Evolutionary conservation across 2,888 invertebrate species (phyloP), one percentile per base, ranked within the genome.

Genomic region (Leptinotarsa tumamoca): DNA sequence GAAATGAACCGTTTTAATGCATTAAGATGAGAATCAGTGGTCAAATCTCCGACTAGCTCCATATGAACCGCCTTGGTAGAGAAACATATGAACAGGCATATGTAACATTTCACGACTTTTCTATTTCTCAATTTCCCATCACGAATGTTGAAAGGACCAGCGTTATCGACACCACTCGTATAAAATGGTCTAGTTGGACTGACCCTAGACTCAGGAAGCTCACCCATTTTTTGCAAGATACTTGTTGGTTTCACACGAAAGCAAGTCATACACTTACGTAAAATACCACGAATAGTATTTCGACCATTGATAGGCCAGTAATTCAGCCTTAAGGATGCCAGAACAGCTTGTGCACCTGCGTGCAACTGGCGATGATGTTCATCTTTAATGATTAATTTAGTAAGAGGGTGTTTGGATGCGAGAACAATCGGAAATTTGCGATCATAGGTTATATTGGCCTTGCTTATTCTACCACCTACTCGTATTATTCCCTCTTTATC

Each of bases 191-290:
- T 66, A 3, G 76, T 27, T 7, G 58, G 70, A 13, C 67, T 74
- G 27, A 79, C 67, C 13, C 83, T 66, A 10, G 43, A 49, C 27
- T 23, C 56, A 4, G 85, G 85, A 66, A 85, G 76, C 63, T 82
- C 71, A n/a, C 82, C 84, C 85, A 85, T 85, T 13, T 80, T 10
- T 54, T 81, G 80, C 1, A 73, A 23, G 7, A 72, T 51, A 43
- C 51, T 15, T 23, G 15, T 67, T n/a, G 82, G 77, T 17, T 81
- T 79, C 10, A 63, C 68, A 49, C 72, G 69, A 70, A 75, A 78
- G 73, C 82, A 82, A 14, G 2, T 54, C 4, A 80, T 71, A 61
- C 80, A 81, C 54, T 78, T 71, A 15, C 69, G 21, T 4, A 78
- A 52, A 21, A 72, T 67, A n/a, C 56, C 23, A 23, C 71, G 73